phyloP scores from a whole-genome alignment of 2,888 invertebrate genomes.

The Tethea ocularis region DNA sequence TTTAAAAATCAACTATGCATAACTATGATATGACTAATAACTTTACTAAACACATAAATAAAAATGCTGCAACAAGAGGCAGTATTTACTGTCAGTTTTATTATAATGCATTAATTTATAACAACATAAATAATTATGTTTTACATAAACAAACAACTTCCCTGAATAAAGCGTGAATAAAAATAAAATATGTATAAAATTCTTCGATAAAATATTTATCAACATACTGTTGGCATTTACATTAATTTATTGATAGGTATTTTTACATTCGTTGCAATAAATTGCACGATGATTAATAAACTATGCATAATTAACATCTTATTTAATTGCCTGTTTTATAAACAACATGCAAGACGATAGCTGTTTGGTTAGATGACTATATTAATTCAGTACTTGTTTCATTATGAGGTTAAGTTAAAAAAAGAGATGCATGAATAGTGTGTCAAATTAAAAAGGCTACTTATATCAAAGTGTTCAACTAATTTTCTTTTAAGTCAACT shows the following conservation, averaged over 20 bases:
- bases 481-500: too few relatives aligned
- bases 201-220: background rate
- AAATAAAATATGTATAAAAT: background rate
- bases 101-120: background rate
- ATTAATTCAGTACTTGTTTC: background rate
- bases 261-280: background rate
- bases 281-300: slow-evolving; percentile 1
- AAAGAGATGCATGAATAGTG: too few relatives aligned
- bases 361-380: slow-evolving; percentile 25
- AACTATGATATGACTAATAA: too few relatives aligned
- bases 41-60: too few relatives aligned
- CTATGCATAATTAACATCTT: background rate
- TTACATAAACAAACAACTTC: background rate
- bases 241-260: background rate
- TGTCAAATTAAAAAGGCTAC: too few relatives aligned
- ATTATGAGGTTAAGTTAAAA: too few relatives aligned
- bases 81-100: background rate
- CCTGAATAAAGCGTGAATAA: background rate
- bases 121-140: background rate
- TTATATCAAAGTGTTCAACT: too few relatives aligned
- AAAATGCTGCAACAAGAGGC: background rate
- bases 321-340: background rate
- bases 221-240: background rate
- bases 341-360: background rate
- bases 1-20: too few relatives aligned